phyloP scores from a whole-genome alignment of 2,888 invertebrate genomes.

The Oscheius sp. region DNA sequence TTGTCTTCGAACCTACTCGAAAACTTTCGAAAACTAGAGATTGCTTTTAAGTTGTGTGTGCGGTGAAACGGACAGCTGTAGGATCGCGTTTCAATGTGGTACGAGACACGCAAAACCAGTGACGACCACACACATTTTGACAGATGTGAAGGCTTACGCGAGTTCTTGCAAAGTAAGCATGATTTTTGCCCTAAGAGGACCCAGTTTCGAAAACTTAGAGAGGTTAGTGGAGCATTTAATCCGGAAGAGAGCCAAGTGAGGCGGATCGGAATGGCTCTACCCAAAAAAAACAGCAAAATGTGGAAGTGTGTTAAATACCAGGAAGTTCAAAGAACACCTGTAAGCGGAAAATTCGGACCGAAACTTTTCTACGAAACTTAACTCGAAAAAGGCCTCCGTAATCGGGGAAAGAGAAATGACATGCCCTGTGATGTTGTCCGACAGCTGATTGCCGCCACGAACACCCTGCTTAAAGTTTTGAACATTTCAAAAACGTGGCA shows the following conservation, averaged over 20 bases:
- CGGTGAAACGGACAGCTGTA: slow-evolving; percentile 21
- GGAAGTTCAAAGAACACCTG: neutral
- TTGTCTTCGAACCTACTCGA: neutral
- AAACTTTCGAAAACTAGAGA: neutral
- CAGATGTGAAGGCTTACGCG: slow-evolving; percentile 13
- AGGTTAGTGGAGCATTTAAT: slow-evolving; percentile 18
- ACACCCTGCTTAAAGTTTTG: too few relatives aligned
- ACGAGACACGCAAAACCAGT: slow-evolving; percentile 28
- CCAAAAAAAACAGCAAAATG: neutral
- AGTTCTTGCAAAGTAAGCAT: neutral
- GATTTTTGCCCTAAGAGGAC: neutral
- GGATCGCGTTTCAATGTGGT: slow-evolving; percentile 32
- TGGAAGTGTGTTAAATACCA: neutral
- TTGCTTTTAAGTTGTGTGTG: neutral
- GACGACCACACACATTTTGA: slow-evolving; percentile 29
- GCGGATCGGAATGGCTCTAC: neutral
- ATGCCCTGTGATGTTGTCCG: slow-evolving; percentile 11
- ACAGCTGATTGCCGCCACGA: slow-evolving; percentile 23
- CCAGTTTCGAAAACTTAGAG: neutral
- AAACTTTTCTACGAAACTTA: too few relatives aligned
- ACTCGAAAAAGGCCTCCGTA: neutral
- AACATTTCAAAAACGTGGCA: too few relatives aligned
- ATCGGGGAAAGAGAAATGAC: slow-evolving; percentile 14
- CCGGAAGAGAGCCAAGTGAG: slow-evolving; percentile 4
- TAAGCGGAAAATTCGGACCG: neutral